Base-by-base conservation (phyloP, 1,140 invertebrate genomes). In the Philaenus spumarius region DNA sequence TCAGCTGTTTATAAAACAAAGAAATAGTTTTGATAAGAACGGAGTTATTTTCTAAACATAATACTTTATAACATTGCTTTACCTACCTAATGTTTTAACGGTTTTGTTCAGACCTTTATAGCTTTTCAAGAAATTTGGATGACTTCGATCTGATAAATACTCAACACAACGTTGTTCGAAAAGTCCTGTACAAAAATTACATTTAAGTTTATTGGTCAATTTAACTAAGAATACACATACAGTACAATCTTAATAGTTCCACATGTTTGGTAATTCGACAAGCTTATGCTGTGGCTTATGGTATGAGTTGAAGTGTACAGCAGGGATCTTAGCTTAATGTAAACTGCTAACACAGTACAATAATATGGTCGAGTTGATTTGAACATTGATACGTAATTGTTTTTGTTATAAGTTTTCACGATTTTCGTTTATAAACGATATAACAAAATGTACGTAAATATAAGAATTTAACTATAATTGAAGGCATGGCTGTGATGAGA, bases 111-210 rank as follows among this genome's bases (percentile, higher is more conserved):
- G 39, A 37, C 35, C 52, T 48, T 55, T 59, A 22, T 60, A 59
- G 23, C 65, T 65, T 53, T 62, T 63, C 4, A 53, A 19, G 14
- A 62, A 58, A 40, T 55, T 57, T 42, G 23, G 12, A 40, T 64
- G 62, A 1, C 59, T 55, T 22, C 60, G 60, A 50, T 65, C 64
- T 42, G 64, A 59, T 23, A 56, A 42, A 57, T 68, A 68, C 51
- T 71, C 71, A 43, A 68, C 58, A 57, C 67, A 63, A 6, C 70
- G 58, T 43, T 71, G 69, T 46, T 72, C 70, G 65, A 72, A 73
- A 11, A 71, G 37, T 7, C 68, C 70, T 71, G 47, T 1, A 59
- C 50, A 60, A 47, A 60, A 37, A 60, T 37, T 7, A 9, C n/a
- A 37, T 7, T 9, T n/a, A 37, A 37, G 35, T n/a, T 9, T 37